Percentiles rank a stretch among this genome's conserved stretches.
phyloP scores from a whole-genome alignment of 2,888 invertebrate genomes.

The Polydrusus tereticollis region DNA sequence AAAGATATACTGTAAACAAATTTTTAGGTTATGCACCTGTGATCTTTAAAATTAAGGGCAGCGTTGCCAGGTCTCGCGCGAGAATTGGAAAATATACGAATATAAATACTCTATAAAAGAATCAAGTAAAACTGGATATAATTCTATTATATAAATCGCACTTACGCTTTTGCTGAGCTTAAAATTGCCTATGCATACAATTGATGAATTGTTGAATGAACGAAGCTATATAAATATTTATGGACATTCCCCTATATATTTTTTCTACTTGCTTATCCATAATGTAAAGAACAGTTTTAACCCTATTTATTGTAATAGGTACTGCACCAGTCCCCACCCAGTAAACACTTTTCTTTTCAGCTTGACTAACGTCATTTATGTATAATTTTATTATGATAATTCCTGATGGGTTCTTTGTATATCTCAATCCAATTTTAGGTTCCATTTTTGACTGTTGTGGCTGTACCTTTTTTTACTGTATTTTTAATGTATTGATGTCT shows the following conservation, averaged over 20 bases:
- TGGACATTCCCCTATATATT: conserved; percentile 28
- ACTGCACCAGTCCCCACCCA: too few relatives aligned
- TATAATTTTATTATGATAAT: neutral
- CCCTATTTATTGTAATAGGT: neutral
- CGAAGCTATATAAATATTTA: neutral
- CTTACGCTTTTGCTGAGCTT: conserved; percentile 11
- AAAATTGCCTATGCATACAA: conserved; percentile 7
- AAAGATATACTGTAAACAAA: too few relatives aligned
- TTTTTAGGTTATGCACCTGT: conserved; percentile 19
- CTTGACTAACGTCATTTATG: neutral
- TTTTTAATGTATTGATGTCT: conserved; percentile 43
- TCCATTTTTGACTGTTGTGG: conserved; percentile 6
- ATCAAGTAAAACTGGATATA: neutral
- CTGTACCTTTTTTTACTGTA: conserved; percentile 12
- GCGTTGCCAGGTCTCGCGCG: neutral
- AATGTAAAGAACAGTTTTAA: neutral
- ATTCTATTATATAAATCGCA: neutral
- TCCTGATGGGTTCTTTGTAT: neutral
- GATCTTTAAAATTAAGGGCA: conserved; percentile 9
- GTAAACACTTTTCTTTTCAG: neutral
- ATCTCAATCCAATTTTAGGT: neutral
- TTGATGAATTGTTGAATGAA: neutral
- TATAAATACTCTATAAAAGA: neutral
- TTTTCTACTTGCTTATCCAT: conserved; percentile 11
- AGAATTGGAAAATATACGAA: neutral